phyloP scores from a whole-genome alignment of 2,888 invertebrate genomes.

The Tupiocoris notatus region DNA sequence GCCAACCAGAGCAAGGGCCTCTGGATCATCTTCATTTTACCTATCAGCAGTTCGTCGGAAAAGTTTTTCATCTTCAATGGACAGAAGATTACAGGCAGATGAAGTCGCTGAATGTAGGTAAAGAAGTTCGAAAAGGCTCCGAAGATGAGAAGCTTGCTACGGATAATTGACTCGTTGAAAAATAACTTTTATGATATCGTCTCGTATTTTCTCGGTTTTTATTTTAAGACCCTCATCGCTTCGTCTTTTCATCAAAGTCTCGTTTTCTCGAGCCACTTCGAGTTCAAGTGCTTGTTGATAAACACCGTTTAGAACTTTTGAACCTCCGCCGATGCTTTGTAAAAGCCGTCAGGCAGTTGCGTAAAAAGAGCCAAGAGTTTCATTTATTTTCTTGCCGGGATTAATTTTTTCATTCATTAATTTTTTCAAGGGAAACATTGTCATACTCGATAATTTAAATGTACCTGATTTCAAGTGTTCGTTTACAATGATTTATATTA shows the following conservation, averaged over 20 bases:
- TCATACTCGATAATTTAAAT: too few species aligned
- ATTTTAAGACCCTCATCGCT: neutral
- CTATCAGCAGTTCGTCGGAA: neutral
- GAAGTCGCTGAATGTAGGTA: neutral
- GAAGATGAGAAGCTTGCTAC: neutral
- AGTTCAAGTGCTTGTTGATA: neutral
- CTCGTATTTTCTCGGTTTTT: constrained; percentile 1
- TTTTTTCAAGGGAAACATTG: too few species aligned
- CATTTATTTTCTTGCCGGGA: too few species aligned
- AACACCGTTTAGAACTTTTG: constrained; percentile 27
- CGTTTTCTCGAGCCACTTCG: neutral
- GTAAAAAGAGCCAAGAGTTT: too few species aligned
- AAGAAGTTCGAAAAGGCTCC: neutral
- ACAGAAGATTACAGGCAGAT: neutral
- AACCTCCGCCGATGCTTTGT: neutral
- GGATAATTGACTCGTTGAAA: constrained; percentile 31
- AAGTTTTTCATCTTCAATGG: constrained; percentile 18
- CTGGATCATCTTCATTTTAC: neutral
- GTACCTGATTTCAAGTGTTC: too few species aligned
- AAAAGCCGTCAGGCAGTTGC: neutral
- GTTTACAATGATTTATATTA: too few species aligned
- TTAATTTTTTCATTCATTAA: too few species aligned
- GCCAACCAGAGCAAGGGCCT: too few species aligned
- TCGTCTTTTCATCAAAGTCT: constrained; percentile 9
- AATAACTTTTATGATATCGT: constrained; percentile 33